Percentiles rank a stretch among this genome's conserved stretches.
phyloP scores from a whole-genome alignment of 2,888 invertebrate genomes.

The Limnephilus rhombicus region DNA sequence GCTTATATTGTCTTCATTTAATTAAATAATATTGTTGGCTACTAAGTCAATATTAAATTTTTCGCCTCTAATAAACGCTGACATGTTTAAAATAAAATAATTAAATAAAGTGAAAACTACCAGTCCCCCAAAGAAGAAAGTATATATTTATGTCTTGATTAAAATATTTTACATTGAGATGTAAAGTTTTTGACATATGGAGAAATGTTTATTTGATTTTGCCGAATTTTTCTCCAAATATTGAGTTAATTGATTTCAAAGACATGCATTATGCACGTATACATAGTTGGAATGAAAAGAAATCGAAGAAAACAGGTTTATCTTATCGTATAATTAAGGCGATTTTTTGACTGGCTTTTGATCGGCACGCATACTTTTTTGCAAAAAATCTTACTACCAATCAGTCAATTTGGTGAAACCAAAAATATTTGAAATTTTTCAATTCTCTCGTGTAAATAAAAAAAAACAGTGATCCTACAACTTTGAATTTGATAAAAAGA shows the following conservation, averaged over 20 bases:
- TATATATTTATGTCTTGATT: not conserved
- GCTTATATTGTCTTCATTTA: too few relatives aligned
- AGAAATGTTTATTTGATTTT: not conserved
- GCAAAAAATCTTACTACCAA: not conserved
- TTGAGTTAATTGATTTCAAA: not conserved
- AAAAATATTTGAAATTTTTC: not conserved
- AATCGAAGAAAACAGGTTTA: not conserved
- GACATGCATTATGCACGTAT: not conserved
- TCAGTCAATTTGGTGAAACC: not conserved
- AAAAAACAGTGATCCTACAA: too few relatives aligned
- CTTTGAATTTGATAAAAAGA: too few relatives aligned
- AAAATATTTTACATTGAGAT: not conserved
- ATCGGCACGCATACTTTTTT: too few relatives aligned
- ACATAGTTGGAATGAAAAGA: not conserved
- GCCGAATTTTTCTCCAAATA: not conserved
- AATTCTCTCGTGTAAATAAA: too few relatives aligned
- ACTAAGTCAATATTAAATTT: too few relatives aligned
- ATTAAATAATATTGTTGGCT: too few relatives aligned
- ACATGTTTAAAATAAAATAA: not conserved
- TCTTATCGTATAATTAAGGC: not conserved
- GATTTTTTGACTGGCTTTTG: not conserved
- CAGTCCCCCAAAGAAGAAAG: not conserved
- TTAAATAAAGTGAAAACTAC: not conserved
- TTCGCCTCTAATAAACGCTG: not conserved
- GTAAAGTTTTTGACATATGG: not conserved